Percentiles rank a stretch among this genome's conserved stretches.
Conservation (phyloP, 1,140 invertebrate genomes). For the Melitaea cinxia region DNA sequence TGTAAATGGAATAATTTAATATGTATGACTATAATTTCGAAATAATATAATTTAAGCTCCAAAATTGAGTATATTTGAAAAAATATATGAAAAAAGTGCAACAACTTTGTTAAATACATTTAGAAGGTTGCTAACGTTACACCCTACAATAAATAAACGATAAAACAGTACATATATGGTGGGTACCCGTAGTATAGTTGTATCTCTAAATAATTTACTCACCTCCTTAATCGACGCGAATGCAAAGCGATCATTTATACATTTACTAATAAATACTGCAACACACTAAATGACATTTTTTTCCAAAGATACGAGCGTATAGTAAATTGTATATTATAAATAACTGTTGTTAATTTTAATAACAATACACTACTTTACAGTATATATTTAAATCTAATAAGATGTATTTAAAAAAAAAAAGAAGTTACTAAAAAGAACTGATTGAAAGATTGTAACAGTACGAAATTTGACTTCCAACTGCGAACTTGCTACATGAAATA, state of each 20-base stretch:
- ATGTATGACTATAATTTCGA: no score
- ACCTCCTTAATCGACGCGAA: slow-evolving; percentile 65
- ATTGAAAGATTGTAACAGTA: slow-evolving; percentile 34
- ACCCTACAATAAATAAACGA: not conserved
- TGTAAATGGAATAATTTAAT: no score
- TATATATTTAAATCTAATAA: no score
- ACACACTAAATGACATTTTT: not conserved
- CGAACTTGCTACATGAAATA: slow-evolving; percentile 46
- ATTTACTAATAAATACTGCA: not conserved
- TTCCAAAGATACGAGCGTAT: not conserved
- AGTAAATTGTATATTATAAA: not conserved
- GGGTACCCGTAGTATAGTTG: not conserved
- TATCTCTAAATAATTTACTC: slow-evolving; percentile 19
- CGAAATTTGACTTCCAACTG: slow-evolving; percentile 55
- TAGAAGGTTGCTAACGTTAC: no score
- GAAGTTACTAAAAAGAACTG: slow-evolving; percentile 27
- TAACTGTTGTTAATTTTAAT: no score
- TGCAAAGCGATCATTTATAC: slow-evolving; percentile 65
- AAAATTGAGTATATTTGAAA: no score
- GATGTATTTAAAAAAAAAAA: no score
- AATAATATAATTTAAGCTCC: no score
- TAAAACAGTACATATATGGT: not conserved
- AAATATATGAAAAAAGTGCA: no score
- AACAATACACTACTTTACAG: no score
- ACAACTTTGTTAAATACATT: no score